Evolutionary conservation across 1,140 invertebrate species (phyloP).

Genomic region (Bombus polaris): DNA sequence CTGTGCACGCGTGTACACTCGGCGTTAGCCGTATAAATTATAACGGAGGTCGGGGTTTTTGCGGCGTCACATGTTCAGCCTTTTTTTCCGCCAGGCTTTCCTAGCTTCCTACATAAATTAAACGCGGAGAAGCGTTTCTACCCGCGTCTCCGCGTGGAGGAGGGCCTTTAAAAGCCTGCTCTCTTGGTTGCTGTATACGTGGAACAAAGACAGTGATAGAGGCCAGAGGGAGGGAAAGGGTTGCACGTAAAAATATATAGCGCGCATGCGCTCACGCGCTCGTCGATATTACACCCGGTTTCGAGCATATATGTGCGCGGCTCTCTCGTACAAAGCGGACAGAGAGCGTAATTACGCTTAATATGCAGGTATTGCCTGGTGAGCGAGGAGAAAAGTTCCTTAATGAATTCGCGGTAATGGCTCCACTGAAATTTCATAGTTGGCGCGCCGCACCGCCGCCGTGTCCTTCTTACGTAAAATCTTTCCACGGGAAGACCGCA

Average conservation of each 20-base stretch:
- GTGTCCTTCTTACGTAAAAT: conserved; percentile 33
- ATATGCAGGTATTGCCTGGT: conserved; percentile 46
- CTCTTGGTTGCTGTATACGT: neutral
- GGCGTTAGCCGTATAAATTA: conserved; percentile 73
- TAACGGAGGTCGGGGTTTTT: conserved; percentile 72
- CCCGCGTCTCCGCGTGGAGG: conserved; percentile 4
- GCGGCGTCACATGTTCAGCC: conserved; percentile 72
- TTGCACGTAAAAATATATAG: conserved; percentile 56
- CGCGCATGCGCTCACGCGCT: conserved; percentile 68
- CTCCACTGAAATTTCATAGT: conserved; percentile 50
- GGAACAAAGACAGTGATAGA: neutral
- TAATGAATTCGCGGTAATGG: conserved; percentile 53
- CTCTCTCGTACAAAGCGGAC: conserved; percentile 21
- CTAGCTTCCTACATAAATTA: conserved; percentile 79
- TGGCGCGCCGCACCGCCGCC: conserved; percentile 16
- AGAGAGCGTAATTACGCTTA: conserved; percentile 55
- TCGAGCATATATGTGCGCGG: conserved; percentile 20
- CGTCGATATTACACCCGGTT: conserved; percentile 68
- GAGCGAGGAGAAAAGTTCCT: conserved; percentile 29
- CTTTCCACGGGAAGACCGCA: neutral
- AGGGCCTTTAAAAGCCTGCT: conserved; percentile 44
- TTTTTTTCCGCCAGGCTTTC: conserved; percentile 63
- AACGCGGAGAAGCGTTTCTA: conserved; percentile 54
- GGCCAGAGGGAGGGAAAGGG: conserved; percentile 2
- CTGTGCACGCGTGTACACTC: conserved; percentile 47